Evolutionary conservation across 2,888 invertebrate species (phyloP).

Genomic region (Ellobium chinense): DNA sequence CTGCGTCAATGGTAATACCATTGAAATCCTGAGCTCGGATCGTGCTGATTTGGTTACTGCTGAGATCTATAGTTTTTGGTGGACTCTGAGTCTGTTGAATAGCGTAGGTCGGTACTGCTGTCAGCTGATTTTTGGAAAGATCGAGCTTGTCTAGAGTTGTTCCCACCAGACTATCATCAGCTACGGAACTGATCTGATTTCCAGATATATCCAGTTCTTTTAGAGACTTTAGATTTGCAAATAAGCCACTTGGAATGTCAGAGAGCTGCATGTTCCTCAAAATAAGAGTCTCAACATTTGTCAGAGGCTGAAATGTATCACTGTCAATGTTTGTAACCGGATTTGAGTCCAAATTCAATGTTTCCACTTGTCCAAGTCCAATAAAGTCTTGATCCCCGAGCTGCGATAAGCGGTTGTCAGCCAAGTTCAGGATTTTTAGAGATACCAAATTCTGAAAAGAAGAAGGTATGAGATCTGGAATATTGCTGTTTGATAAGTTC

Average conservation of each 20-base stretch:
- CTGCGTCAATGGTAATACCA: background rate
- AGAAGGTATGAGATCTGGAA: background rate
- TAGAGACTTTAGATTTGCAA: conserved; percentile 53
- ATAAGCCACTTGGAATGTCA: conserved; percentile 49
- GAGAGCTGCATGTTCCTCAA: conserved; percentile 50
- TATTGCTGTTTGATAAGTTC: background rate
- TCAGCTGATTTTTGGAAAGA: conserved; percentile 25
- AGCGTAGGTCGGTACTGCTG: background rate
- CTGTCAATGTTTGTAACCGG: conserved; percentile 48
- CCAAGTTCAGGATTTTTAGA: background rate
- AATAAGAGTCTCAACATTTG: conserved; percentile 20
- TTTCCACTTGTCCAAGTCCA: conserved; percentile 50
- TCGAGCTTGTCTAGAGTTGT: conserved; percentile 41
- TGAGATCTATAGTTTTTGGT: conserved; percentile 39
- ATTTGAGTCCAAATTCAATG: conserved; percentile 54
- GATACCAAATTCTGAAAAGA: conserved; percentile 1
- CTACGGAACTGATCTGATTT: conserved; percentile 52
- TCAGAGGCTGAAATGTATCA: conserved; percentile 49
- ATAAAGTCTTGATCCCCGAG: conserved; percentile 34
- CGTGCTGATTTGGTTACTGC: conserved; percentile 46
- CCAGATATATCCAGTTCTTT: conserved; percentile 50
- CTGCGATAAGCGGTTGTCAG: background rate
- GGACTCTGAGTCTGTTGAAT: too few species aligned
- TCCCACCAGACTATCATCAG: conserved; percentile 50
- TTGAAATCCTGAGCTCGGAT: background rate